These are phyloP conservation scores for Caenorhabditis angaria DNA, from an alignment of 2,888 invertebrate genomes.

Conservation along the genomic window DNA sequence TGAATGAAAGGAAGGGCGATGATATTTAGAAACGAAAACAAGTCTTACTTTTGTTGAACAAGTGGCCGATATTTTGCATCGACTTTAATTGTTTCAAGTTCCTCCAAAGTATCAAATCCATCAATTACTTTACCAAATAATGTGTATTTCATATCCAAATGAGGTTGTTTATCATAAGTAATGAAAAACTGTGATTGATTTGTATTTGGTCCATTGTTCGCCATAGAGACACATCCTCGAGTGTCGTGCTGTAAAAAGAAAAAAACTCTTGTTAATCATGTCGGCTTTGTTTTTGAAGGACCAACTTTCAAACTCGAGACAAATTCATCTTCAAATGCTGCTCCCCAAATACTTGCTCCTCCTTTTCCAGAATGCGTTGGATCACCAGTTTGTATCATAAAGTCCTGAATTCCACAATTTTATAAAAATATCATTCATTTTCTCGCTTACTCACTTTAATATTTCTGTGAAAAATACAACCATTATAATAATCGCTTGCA, in stretches of 20 bases:
- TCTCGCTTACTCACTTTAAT: slow-evolving; percentile 20
- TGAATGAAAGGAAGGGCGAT: neutral
- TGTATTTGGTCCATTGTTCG: slow-evolving; percentile 96
- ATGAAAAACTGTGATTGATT: slow-evolving; percentile 96
- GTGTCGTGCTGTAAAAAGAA: slow-evolving; percentile 79
- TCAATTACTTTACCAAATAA: slow-evolving; percentile 95
- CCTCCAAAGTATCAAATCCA: slow-evolving; percentile 93
- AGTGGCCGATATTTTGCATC: slow-evolving; percentile 91
- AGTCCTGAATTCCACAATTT: slow-evolving; percentile 71
- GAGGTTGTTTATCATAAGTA: slow-evolving; percentile 90
- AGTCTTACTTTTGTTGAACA: slow-evolving; percentile 79
- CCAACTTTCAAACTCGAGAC: slow-evolving; percentile 86
- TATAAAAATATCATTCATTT: neutral
- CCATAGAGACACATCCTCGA: slow-evolving; percentile 93
- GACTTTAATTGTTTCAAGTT: slow-evolving; percentile 91
- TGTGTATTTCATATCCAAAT: slow-evolving; percentile 95
- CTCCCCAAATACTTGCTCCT: slow-evolving; percentile 93
- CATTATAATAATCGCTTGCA: slow-evolving; percentile 90
- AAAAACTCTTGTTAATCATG: neutral
- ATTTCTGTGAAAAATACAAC: slow-evolving; percentile 80
- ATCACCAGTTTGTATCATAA: slow-evolving; percentile 84
- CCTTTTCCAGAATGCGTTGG: slow-evolving; percentile 84
- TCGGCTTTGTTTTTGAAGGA: neutral
- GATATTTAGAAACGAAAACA: neutral
- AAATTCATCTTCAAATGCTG: slow-evolving; percentile 96